A percentile compares a stretch with the other conserved stretches of the same genome.
These are phyloP conservation scores for Brotula barbata DNA, from an alignment of 2,797 vertebrate species.

Conservation along the genomic window DNA sequence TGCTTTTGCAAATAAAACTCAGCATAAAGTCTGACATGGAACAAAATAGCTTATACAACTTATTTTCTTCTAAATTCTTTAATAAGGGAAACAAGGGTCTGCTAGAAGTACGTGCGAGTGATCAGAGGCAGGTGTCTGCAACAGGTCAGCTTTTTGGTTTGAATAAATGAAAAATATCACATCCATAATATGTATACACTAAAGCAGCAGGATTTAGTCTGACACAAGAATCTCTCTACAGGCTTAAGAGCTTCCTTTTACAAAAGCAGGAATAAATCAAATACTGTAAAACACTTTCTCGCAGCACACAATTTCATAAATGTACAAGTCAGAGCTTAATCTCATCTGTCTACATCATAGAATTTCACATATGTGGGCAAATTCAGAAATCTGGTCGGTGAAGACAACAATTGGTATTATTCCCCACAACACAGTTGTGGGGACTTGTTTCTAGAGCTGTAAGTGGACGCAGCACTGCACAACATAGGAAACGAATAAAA, in stretches of 20 bases:
- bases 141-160: background rate
- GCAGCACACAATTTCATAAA: background rate
- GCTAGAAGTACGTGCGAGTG: constrained; percentile 20
- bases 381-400: background rate
- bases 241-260: background rate
- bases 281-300: background rate
- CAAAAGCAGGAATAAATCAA: background rate
- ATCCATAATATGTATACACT: background rate
- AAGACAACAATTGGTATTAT: background rate
- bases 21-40: no score
- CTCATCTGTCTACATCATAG: background rate
- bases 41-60: no score
- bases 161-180: background rate
- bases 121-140: constrained; percentile 1
- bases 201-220: constrained; percentile 4
- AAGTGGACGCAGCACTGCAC: no score
- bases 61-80: constrained; percentile 31
- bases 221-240: background rate
- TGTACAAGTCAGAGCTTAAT: background rate
- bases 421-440: constrained; percentile 3
- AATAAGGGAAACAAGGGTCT: constrained; percentile 26
- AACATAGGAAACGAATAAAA: no score
- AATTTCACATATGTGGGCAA: constrained; percentile 6
- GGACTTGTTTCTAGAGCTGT: no score
- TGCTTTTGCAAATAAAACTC: no score